phyloP scores from a whole-genome alignment of 2,113 vertebrate species.

The Piaya cayana region DNA sequence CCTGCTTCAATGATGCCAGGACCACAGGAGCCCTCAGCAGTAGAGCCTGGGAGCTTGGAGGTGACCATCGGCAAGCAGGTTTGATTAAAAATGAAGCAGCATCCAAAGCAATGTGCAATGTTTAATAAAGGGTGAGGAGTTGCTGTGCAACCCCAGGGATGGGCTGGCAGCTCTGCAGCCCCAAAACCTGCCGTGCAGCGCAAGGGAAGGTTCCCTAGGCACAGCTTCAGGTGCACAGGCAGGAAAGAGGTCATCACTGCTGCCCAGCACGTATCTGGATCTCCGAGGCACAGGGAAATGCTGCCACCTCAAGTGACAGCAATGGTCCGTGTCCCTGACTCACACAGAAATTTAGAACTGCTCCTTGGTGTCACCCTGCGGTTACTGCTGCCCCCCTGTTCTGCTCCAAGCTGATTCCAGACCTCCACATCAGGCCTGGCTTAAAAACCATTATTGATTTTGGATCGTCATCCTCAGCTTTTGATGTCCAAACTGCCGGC shows the following conservation, averaged over 20 bases:
- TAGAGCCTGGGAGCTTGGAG: not conserved
- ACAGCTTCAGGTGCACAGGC: not conserved
- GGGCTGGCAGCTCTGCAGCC: not conserved
- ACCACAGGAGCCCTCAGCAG: not conserved
- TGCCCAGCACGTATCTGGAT: accelerated
- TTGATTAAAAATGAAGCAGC: not conserved
- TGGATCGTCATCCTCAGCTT: not conserved
- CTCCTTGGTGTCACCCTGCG: not conserved
- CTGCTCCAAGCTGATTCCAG: not conserved
- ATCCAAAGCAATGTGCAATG: not conserved
- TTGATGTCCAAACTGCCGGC: not conserved
- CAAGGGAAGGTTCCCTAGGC: accelerated
- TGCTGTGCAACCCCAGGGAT: not conserved
- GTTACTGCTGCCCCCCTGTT: not conserved
- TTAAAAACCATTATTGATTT: not conserved
- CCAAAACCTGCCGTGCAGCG: accelerated
- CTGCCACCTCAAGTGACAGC: not conserved
- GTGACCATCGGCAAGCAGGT: not conserved
- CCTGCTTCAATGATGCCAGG: not conserved
- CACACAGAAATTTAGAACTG: not conserved
- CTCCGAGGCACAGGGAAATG: not conserved
- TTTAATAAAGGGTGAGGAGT: not conserved
- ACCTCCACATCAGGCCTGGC: not conserved
- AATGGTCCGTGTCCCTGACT: not conserved
- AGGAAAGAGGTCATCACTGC: not conserved